Percentiles rank a stretch among this genome's conserved stretches.
Evolutionary conservation across 1,140 invertebrate species (phyloP).

Genomic region (Holcopasites calliopsidis): DNA sequence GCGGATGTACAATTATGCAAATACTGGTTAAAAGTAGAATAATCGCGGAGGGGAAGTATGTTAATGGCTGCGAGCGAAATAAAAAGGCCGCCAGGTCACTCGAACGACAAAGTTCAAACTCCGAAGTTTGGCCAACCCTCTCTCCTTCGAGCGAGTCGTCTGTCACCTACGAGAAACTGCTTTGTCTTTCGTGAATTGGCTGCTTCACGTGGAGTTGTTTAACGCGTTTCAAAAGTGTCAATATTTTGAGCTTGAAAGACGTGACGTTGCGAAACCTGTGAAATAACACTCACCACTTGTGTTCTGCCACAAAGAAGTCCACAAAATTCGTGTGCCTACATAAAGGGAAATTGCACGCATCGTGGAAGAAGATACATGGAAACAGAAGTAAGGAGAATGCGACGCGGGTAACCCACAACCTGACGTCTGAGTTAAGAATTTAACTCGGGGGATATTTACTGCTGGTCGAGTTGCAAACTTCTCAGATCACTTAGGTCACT

Average conservation of each 20-base stretch:
- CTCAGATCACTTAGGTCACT: constrained; percentile 46
- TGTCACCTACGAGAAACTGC: constrained; percentile 43
- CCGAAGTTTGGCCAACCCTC: constrained; percentile 69
- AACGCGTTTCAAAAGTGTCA: too few species aligned
- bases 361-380: background rate
- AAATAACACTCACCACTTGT: too few species aligned
- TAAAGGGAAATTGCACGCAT: too few species aligned
- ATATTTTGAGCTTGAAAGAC: too few species aligned
- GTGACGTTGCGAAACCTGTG: too few species aligned
- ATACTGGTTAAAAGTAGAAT: constrained; percentile 64
- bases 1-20: constrained; percentile 53
- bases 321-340: too few species aligned
- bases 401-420: constrained; percentile 9
- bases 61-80: constrained; percentile 77
- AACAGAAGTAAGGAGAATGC: background rate
- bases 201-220: background rate
- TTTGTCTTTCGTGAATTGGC: constrained; percentile 56
- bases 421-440: constrained; percentile 36
- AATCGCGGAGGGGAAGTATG: constrained; percentile 74
- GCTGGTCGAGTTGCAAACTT: constrained; percentile 39
- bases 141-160: background rate
- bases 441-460: constrained; percentile 39
- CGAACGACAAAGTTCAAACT: constrained; percentile 75
- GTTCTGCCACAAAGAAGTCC: too few species aligned
- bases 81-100: constrained; percentile 72